Evolutionary conservation across 2,797 vertebrate species (phyloP).

Genomic region (Artibeus lituratus): DNA sequence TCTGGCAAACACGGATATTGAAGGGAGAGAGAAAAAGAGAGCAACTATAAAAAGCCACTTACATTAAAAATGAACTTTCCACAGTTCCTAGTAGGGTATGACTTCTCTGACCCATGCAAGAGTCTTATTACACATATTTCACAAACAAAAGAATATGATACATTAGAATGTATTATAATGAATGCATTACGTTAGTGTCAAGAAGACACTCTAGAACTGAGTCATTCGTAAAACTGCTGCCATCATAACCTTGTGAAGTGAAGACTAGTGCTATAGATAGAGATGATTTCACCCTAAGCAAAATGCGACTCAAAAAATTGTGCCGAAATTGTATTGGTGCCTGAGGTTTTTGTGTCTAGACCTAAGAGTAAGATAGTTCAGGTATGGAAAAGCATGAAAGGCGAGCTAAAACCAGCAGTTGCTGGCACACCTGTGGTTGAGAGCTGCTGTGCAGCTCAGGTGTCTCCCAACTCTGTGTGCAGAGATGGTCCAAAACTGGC

Average conservation of each 20-base stretch:
- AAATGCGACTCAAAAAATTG: neutral
- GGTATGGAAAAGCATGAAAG: neutral
- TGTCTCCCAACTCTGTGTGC: neutral
- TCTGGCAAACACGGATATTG: neutral
- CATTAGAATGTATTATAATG: neutral
- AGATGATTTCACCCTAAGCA: neutral
- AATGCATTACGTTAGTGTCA: neutral
- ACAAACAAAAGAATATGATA: neutral
- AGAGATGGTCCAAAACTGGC: neutral
- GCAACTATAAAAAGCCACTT: neutral
- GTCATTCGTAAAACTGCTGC: neutral
- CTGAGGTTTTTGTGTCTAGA: neutral
- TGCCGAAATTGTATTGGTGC: neutral
- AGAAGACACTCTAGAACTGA: neutral
- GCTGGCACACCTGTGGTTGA: neutral
- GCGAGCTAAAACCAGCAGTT: neutral
- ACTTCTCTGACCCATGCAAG: neutral
- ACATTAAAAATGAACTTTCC: neutral
- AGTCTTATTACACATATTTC: neutral
- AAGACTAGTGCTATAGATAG: neutral
- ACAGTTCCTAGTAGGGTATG: neutral
- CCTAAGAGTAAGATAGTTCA: neutral
- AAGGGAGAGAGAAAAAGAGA: neutral
- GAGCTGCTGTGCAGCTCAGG: rapidly evolving
- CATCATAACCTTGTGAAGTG: neutral